Percentiles rank a stretch among this genome's conserved stretches.
Conservation (phyloP, 53 echinoderm and acorn worm genomes). For the Luidia sarsii region DNA sequence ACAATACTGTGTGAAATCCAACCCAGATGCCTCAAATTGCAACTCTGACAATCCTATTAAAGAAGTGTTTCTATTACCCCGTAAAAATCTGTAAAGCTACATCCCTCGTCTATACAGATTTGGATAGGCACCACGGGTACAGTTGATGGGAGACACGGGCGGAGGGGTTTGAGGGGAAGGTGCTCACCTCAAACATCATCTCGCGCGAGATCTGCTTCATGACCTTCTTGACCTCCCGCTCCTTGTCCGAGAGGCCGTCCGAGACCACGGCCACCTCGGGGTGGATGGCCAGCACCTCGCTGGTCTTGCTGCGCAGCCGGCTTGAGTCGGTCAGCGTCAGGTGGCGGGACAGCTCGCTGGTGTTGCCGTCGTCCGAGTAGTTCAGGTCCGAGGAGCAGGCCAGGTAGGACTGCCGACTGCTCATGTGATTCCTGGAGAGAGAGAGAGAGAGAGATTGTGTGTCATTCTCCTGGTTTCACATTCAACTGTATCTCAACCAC, state of each 20-base stretch:
- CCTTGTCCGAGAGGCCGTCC: constrained; percentile 95
- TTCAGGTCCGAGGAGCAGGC: constrained; percentile 70
- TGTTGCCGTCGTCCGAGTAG: constrained; percentile 87
- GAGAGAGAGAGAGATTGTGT: too few relatives aligned
- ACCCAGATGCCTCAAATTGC: too few relatives aligned
- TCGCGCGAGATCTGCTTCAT: constrained; percentile 95
- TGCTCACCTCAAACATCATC: constrained; percentile 87
- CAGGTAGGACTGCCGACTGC: constrained; percentile 74
- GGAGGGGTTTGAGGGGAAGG: background rate
- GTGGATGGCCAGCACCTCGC: constrained; percentile 45
- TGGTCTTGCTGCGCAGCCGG: constrained; percentile 55
- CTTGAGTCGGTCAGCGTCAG: constrained; percentile 8
- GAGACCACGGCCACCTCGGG: constrained; percentile 50
- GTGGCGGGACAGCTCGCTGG: constrained; percentile 67
- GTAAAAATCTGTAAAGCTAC: too few relatives aligned
- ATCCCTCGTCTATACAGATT: too few relatives aligned
- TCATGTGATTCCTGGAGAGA: constrained; percentile 66
- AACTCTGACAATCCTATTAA: too few relatives aligned
- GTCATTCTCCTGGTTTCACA: too few relatives aligned
- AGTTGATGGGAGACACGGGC: background rate
- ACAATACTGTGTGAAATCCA: too few relatives aligned
- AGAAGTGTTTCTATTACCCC: too few relatives aligned
- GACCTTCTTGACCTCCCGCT: constrained; percentile 83
- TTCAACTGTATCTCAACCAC: too few relatives aligned
- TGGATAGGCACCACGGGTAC: too few relatives aligned